Percentiles rank a stretch among this genome's conserved stretches.
Evolutionary conservation across 2,113 vertebrate species (phyloP).

Genomic region (Coptodon rendalli): DNA sequence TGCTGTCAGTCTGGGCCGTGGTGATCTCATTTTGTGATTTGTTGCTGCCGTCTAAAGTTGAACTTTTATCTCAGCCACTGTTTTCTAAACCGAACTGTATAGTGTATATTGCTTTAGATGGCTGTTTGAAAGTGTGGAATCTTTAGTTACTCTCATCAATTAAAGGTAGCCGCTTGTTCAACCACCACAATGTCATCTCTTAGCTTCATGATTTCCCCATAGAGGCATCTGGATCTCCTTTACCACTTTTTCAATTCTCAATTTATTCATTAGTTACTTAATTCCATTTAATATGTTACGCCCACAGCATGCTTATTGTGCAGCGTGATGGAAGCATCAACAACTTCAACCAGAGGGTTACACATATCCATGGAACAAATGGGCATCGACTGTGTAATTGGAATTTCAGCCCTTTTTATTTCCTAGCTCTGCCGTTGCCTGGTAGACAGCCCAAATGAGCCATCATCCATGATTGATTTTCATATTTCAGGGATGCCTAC

Average conservation of each 20-base stretch:
- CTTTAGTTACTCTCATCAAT: neutral
- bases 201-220: neutral
- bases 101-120: neutral
- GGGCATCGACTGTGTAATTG: slow-evolving; percentile 62
- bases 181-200: neutral
- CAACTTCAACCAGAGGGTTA: slow-evolving; percentile 39
- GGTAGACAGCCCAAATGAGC: slow-evolving; percentile 62
- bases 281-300: neutral
- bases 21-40: slow-evolving; percentile 27
- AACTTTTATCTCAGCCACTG: neutral
- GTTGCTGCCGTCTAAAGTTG: neutral
- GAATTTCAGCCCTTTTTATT: slow-evolving; percentile 50
- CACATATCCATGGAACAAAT: slow-evolving; percentile 40
- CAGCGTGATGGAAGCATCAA: slow-evolving; percentile 23
- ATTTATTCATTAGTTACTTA: neutral
- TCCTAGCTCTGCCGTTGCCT: slow-evolving; percentile 4
- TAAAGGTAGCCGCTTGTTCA: neutral
- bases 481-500: slow-evolving; percentile 63
- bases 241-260: neutral
- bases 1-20: neutral
- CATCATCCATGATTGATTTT: slow-evolving; percentile 70
- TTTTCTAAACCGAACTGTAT: neutral
- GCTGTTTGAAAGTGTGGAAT: neutral
- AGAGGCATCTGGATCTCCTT: neutral
- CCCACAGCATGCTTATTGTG: slow-evolving; percentile 41